Conservation (phyloP, 2,797 vertebrate species). For the Characodon lateralis region DNA sequence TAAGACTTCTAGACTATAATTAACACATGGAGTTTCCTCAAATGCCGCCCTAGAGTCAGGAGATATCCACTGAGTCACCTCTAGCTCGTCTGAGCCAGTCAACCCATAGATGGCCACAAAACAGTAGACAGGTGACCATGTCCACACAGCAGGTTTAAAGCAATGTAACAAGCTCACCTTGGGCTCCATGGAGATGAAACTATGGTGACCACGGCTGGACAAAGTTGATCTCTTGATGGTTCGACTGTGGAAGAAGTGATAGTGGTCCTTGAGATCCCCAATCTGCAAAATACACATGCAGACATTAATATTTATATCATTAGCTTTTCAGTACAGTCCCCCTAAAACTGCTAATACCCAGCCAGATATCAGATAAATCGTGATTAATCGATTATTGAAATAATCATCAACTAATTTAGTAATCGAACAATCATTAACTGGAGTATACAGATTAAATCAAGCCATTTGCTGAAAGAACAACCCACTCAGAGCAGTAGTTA, state of each 20-base stretch:
- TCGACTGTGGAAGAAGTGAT: slow-evolving; percentile 98
- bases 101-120: not conserved
- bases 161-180: slow-evolving; percentile 85
- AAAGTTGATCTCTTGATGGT: slow-evolving; percentile 98
- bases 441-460: no score
- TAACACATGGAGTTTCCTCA: slow-evolving; percentile 12
- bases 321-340: not conserved
- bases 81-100: slow-evolving; percentile 13
- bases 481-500: no score
- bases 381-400: no score
- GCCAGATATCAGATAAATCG: no score
- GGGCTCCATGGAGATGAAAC: slow-evolving; percentile 99
- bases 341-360: not conserved
- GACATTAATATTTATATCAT: not conserved
- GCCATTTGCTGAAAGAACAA: no score
- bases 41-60: not conserved
- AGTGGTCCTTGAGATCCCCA: slow-evolving; percentile 95
- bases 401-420: no score
- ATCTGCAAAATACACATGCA: slow-evolving; percentile 84
- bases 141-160: not conserved
- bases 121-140: not conserved
- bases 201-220: slow-evolving; percentile 93
- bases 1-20: not conserved
- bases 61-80: slow-evolving; percentile 8
- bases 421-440: no score